phyloP scores from a whole-genome alignment of 2,888 invertebrate genomes.

The Odontocerum albicorne region DNA sequence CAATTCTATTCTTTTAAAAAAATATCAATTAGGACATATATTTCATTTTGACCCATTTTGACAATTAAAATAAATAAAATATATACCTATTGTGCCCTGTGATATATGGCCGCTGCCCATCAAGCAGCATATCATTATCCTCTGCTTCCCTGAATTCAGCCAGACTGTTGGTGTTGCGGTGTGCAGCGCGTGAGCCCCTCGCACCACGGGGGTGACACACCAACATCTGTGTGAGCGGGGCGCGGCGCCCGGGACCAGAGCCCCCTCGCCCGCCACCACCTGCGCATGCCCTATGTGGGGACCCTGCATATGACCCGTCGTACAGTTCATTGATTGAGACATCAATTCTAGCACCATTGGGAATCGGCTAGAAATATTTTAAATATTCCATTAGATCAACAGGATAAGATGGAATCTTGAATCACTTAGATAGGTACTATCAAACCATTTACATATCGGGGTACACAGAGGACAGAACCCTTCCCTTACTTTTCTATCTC shows the following conservation, averaged over 20 bases:
- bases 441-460: too few relatives aligned
- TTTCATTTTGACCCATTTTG: too few relatives aligned
- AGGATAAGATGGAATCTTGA: background rate
- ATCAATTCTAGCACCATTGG: constrained; percentile 85
- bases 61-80: constrained; percentile 3
- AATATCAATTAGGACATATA: too few relatives aligned
- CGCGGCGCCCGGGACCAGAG: constrained; percentile 73
- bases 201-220: constrained; percentile 64
- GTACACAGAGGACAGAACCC: too few relatives aligned
- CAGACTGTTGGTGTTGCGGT: constrained; percentile 64
- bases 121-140: constrained; percentile 71
- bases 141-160: constrained; percentile 85
- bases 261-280: constrained; percentile 71
- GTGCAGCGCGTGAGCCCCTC: constrained; percentile 52
- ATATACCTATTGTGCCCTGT: constrained; percentile 82
- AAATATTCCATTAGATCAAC: background rate
- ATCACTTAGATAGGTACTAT: background rate
- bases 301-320: constrained; percentile 94
- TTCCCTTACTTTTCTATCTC: too few relatives aligned
- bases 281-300: constrained; percentile 86
- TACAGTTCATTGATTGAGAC: constrained; percentile 94
- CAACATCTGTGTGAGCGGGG: constrained; percentile 75
- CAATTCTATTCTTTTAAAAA: too few relatives aligned
- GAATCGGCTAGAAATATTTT: constrained; percentile 62
- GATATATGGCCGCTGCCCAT: constrained; percentile 84